phyloP scores from a whole-genome alignment of 2,113 vertebrate genomes.

The Phodopus roborovskii region DNA sequence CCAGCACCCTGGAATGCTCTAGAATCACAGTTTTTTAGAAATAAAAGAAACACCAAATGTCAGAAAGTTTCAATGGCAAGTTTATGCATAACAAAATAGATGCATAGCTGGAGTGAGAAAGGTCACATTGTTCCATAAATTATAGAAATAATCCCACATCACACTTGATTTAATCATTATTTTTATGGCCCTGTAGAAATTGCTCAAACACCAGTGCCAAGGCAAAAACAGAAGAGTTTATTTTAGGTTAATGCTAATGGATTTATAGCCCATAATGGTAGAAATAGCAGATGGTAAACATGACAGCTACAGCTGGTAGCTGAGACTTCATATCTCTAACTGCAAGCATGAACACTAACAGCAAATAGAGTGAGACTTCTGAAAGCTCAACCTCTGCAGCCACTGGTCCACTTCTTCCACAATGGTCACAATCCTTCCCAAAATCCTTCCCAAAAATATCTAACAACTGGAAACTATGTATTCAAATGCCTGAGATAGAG shows the following conservation, averaged over 20 bases:
- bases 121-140: background rate
- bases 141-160: background rate
- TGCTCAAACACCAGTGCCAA: background rate
- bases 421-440: no score
- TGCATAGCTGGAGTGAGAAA: background rate
- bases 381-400: background rate
- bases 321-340: background rate
- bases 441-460: background rate
- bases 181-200: background rate
- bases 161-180: background rate
- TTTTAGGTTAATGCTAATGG: background rate
- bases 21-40: slow-evolving; percentile 24
- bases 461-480: background rate
- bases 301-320: background rate
- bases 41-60: background rate
- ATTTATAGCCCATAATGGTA: background rate
- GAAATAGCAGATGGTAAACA: background rate
- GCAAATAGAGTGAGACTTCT: background rate
- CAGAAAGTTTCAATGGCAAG: background rate
- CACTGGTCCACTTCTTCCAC: background rate
- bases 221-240: background rate
- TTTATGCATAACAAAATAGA: background rate
- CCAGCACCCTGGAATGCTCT: background rate
- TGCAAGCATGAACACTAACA: background rate
- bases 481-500: background rate